Evolutionary conservation across 2,888 invertebrate genomes (phyloP).

Genomic region (Hydriomena furcata): DNA sequence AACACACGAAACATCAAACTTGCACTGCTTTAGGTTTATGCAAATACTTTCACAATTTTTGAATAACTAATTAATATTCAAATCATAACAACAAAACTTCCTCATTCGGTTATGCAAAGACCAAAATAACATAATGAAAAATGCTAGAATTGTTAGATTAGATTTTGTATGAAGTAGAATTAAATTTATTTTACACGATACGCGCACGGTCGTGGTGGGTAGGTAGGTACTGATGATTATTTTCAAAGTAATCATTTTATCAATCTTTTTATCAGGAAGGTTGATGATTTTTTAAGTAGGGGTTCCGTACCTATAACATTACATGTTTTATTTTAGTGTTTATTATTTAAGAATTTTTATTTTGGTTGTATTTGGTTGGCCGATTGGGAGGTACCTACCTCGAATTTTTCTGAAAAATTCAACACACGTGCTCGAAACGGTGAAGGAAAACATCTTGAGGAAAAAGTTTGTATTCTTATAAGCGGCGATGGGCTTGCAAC

Average conservation of each 20-base stretch:
- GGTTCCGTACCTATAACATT: slow-evolving; percentile 10
- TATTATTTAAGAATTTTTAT: too few species aligned
- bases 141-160: too few species aligned
- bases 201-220: slow-evolving; percentile 15
- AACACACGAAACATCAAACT: slow-evolving; percentile 18
- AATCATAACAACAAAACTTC: slow-evolving; percentile 21
- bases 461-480: too few species aligned
- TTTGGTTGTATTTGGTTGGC: too few species aligned
- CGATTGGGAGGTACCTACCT: too few species aligned
- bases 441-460: too few species aligned
- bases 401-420: too few species aligned
- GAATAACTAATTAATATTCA: slow-evolving; percentile 27
- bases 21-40: slow-evolving; percentile 30
- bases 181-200: slow-evolving; percentile 24
- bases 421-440: too few species aligned
- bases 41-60: slow-evolving; percentile 39
- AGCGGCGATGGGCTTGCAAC: too few species aligned
- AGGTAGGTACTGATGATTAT: slow-evolving; percentile 31
- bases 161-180: background rate
- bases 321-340: too few species aligned
- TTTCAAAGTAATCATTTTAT: slow-evolving; percentile 35
- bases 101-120: slow-evolving; percentile 31
- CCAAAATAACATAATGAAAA: slow-evolving; percentile 26
- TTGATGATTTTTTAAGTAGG: slow-evolving; percentile 9
- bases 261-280: slow-evolving; percentile 34